Evolutionary conservation across 2,888 invertebrate species (phyloP).

Genomic region (Megalurothrips usitatus): DNA sequence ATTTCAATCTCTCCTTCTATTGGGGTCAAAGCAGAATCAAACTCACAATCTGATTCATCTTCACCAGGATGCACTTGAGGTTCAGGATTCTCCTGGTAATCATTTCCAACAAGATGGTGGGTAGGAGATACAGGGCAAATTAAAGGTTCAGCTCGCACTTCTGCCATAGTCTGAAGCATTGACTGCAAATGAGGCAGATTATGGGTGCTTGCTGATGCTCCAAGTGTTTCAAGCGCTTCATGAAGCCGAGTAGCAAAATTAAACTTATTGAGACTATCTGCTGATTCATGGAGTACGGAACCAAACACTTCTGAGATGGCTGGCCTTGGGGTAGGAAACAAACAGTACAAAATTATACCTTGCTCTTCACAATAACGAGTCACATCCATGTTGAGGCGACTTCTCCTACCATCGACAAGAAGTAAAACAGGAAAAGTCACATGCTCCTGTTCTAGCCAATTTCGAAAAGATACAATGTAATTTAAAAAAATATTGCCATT

Average conservation of each 20-base stretch:
- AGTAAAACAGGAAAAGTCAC: neutral
- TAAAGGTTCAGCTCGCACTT: neutral
- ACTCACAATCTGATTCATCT: slow-evolving; percentile 4
- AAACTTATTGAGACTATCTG: neutral
- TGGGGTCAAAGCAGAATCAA: neutral
- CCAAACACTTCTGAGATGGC: neutral
- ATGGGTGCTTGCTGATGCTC: neutral
- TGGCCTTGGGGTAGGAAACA: slow-evolving; percentile 8
- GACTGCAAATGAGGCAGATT: neutral
- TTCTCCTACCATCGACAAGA: slow-evolving; percentile 2
- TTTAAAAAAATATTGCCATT: neutral
- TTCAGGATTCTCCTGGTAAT: neutral
- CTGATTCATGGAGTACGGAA: neutral
- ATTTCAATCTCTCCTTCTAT: slow-evolving; percentile 18
- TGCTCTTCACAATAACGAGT: slow-evolving; percentile 10
- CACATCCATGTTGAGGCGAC: slow-evolving; percentile 3
- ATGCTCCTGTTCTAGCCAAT: neutral
- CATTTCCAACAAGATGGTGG: neutral
- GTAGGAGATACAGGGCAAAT: neutral
- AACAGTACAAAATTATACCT: neutral
- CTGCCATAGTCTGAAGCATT: neutral
- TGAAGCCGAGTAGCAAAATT: neutral
- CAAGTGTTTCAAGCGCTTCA: neutral
- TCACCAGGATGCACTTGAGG: neutral
- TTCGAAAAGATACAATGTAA: neutral